These are phyloP conservation scores for Steromphala cineraria DNA, from an alignment of 2,888 invertebrate species.

Conservation along the genomic window DNA sequence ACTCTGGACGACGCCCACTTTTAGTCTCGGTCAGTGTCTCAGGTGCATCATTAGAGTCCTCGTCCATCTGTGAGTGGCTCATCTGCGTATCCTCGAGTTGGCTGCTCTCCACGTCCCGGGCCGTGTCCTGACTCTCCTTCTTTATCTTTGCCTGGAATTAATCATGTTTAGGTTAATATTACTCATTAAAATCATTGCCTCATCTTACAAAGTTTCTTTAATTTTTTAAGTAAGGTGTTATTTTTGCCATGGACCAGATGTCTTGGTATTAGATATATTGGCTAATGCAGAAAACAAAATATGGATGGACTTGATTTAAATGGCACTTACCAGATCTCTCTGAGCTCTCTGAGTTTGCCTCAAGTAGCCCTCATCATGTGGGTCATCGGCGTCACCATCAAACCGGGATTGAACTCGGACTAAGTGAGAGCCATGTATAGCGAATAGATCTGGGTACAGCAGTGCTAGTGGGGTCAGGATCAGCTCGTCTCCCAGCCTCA, in stretches of 20 bases:
- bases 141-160: conserved; percentile 33
- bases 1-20: conserved; percentile 69
- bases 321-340: conserved; percentile 38
- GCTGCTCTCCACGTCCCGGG: conserved; percentile 53
- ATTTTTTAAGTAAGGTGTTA: no score
- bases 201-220: no score
- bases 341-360: conserved; percentile 82
- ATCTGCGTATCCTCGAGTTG: conserved; percentile 67
- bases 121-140: conserved; percentile 55
- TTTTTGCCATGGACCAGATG: no score
- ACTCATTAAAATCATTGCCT: no score
- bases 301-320: no score
- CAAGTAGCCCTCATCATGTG: conserved; percentile 93
- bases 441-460: conserved; percentile 90
- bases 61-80: conserved; percentile 64
- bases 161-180: no score
- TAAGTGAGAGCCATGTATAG: conserved; percentile 78
- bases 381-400: conserved; percentile 91
- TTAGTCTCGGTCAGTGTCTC: conserved; percentile 55
- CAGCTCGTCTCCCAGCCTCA: conserved; percentile 91
- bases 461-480: conserved; percentile 92
- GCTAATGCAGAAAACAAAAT: no score
- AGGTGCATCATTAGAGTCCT: conserved; percentile 76
- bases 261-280: no score
- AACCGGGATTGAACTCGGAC: conserved; percentile 79